phyloP scores from a whole-genome alignment of 64 coral and sea anemone species.

The Montipora sp. region DNA sequence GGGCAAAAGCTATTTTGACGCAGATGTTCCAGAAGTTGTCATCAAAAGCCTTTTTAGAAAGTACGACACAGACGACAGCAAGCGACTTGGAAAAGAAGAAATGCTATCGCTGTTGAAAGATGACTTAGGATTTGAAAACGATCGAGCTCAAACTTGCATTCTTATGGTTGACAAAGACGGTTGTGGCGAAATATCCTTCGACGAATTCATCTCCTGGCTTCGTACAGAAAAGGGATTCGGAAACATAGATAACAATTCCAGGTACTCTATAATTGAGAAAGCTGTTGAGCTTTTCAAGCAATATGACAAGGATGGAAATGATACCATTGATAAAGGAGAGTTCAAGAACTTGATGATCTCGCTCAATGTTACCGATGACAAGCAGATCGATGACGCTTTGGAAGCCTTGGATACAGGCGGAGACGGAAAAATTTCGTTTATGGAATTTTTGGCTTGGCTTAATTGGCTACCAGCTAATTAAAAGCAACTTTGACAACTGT shows the following conservation, averaged over 20 bases:
- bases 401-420: slow-evolving; percentile 73
- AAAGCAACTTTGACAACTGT: background rate
- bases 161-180: slow-evolving; percentile 90
- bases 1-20: slow-evolving; percentile 55
- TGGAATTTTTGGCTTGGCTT: slow-evolving; percentile 89
- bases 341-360: slow-evolving; percentile 70
- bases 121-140: slow-evolving; percentile 65
- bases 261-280: slow-evolving; percentile 68
- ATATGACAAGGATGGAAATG: slow-evolving; percentile 83
- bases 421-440: slow-evolving; percentile 90
- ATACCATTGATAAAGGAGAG: slow-evolving; percentile 83
- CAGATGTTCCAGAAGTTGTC: slow-evolving; percentile 67
- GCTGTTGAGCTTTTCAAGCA: slow-evolving; percentile 90
- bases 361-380: slow-evolving; percentile 14
- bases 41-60: slow-evolving; percentile 84
- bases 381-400: slow-evolving; percentile 56
- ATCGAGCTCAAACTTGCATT: slow-evolving; percentile 62
- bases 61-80: slow-evolving; percentile 77
- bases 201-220: slow-evolving; percentile 79
- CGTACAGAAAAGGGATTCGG: slow-evolving; percentile 55
- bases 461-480: slow-evolving; percentile 80
- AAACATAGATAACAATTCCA: slow-evolving; percentile 56
- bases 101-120: slow-evolving; percentile 27
- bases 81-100: slow-evolving; percentile 68
- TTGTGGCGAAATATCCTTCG: slow-evolving; percentile 66